Percentiles rank a stretch among this genome's conserved stretches.
Evolutionary conservation across 2,888 invertebrate species (phyloP).

Genomic region (Leptogaster cylindrica): DNA sequence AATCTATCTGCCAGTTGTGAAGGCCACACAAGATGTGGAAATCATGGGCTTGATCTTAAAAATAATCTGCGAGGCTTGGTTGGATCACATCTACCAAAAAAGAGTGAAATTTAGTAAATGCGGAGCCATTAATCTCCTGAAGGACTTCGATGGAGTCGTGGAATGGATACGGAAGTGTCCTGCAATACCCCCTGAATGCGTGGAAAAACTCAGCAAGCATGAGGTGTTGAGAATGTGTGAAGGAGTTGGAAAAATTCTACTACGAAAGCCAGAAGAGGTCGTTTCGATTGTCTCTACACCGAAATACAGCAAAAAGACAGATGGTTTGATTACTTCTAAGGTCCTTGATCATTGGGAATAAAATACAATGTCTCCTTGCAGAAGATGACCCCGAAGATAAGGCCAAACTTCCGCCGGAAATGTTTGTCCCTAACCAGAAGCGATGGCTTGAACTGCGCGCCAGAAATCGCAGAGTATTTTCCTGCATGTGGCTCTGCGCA

Average conservation of each 20-base stretch:
- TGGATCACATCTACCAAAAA: constrained; percentile 83
- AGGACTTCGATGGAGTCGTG: constrained; percentile 81
- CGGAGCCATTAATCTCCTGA: constrained; percentile 79
- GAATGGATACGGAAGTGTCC: constrained; percentile 75
- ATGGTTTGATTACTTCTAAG: constrained; percentile 42
- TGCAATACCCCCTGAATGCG: constrained; percentile 63
- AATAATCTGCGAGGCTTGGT: constrained; percentile 86
- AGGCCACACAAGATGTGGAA: constrained; percentile 74
- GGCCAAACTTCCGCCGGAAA: constrained; percentile 77
- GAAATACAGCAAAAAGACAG: constrained; percentile 52
- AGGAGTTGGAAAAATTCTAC: constrained; percentile 80
- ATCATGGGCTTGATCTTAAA: constrained; percentile 79
- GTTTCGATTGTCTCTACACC: constrained; percentile 72
- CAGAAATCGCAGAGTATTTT: constrained; percentile 51
- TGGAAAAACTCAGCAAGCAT: constrained; percentile 62
- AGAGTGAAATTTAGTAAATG: constrained; percentile 81
- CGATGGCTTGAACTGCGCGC: constrained; percentile 84
- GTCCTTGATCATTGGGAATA: background rate
- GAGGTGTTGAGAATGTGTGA: constrained; percentile 73
- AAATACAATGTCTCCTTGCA: background rate
- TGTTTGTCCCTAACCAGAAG: constrained; percentile 92
- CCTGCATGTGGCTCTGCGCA: constrained; percentile 3
- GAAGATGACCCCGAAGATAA: constrained; percentile 60
- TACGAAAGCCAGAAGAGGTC: constrained; percentile 83
- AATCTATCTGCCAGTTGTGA: constrained; percentile 78